Evolutionary conservation across 2,888 invertebrate species (phyloP), one percentile per base, ranked within the genome.

Genomic region (Odontomyia ornata): DNA sequence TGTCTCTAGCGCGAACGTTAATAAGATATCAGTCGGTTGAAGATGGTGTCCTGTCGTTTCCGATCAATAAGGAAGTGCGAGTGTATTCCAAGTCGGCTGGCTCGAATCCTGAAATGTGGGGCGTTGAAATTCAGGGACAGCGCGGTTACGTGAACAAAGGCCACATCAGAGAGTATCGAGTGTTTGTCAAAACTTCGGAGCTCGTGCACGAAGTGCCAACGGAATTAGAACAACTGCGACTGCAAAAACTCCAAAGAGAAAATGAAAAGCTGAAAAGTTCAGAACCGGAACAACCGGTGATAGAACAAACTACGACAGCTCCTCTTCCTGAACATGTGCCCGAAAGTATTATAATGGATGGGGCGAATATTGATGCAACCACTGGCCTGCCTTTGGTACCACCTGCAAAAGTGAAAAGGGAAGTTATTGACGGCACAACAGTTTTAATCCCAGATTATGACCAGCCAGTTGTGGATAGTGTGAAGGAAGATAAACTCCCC

Each of bases 31-130:
- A 75, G 23, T 88, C 91, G 80, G 88, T 83, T 13, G 90, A 90
- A 79, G 82, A 86, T 21, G 88, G 89, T 62, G 86, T 91, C 77
- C 86, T 94, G 77, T 89, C 93, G 9, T 93, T 92, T 85, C 86
- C 84, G 25, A 83, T 83, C 2, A 91, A 92, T 82, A 82, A 86
- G 7, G 86, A 89, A 0, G 90, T 92, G 11, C 87, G 86, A 65
- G 88, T 95, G 79, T 91, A 87, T 82, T 93, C 93, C 84, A 94
- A 94, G 86, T 89, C 91, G 81, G 92, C 91, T 82, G 93, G 91
- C 69, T 86, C 86, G 28, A 87, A 89, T 78, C 77, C 82, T 25
- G 89, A 91, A 79, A 84, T 80, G 0, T 94, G 93, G 93, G 93
- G 91, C 80, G 92, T 89, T 62, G 90, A 89, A 86, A 91, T 93